These are phyloP conservation scores for human DNA, from an alignment of 2,113 vertebrate genomes.

Conservation along the genomic window DNA sequence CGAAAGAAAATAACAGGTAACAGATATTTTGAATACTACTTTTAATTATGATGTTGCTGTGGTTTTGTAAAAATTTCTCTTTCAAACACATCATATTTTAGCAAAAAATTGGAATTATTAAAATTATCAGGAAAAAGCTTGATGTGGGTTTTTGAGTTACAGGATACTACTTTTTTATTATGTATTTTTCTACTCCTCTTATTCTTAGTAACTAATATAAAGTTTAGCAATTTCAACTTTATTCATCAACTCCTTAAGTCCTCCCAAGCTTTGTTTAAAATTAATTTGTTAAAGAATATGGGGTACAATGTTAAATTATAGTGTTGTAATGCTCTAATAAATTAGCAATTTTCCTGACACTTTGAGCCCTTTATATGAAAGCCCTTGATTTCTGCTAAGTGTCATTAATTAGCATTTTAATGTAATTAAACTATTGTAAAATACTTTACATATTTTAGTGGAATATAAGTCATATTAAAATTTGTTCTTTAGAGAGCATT, in stretches of 20 bases:
- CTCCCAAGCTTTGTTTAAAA: constrained; percentile 6
- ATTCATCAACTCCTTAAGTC: not conserved
- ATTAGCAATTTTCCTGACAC: constrained; percentile 18
- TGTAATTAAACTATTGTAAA: constrained; percentile 64
- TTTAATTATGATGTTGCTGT: not conserved
- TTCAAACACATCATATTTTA: constrained; percentile 23
- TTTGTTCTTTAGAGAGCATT: constrained; percentile 48
- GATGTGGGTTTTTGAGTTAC: not conserved
- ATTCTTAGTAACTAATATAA: not conserved
- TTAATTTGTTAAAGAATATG: constrained; percentile 25
- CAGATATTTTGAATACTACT: not conserved
- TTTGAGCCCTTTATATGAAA: constrained; percentile 37
- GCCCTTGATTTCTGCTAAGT: constrained; percentile 58
- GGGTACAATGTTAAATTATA: not conserved
- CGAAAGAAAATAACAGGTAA: not conserved
- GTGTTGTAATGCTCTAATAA: constrained; percentile 31
- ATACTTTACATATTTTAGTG: constrained; percentile 62
- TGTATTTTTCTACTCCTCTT: not conserved
- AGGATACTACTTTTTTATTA: not conserved
- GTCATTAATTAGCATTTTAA: constrained; percentile 74
- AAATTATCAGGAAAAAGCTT: not conserved
- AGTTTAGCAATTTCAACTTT: not conserved
- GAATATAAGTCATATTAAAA: constrained; percentile 52
- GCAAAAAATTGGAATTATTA: not conserved
- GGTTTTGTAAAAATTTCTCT: not conserved